These are phyloP conservation scores for Macrophya annulata DNA, from an alignment of 2,888 invertebrate species.

Conservation along the genomic window DNA sequence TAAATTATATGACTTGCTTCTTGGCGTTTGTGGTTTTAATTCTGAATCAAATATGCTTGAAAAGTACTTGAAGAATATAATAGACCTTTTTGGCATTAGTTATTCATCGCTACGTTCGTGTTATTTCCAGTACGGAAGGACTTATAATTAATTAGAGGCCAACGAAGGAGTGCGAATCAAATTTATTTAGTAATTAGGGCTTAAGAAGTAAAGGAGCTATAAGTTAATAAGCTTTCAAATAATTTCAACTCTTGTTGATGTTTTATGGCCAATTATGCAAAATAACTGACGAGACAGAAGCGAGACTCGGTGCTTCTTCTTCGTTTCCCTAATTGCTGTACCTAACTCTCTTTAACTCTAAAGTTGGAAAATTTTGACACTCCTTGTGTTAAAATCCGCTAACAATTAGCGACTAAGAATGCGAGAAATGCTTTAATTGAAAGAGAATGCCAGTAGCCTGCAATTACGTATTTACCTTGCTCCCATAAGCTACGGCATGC, in stretches of 20 bases:
- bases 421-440: conserved; percentile 48
- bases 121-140: not conserved
- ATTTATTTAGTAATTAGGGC: conserved; percentile 18
- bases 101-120: not conserved
- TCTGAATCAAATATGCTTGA: not conserved
- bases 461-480: conserved; percentile 16
- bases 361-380: conserved; percentile 18
- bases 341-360: not conserved
- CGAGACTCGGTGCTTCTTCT: not conserved
- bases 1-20: not conserved
- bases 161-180: conserved; percentile 24
- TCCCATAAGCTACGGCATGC: conserved; percentile 1
- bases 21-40: not conserved
- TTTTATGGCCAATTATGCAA: conserved; percentile 38
- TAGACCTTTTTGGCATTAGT: not conserved
- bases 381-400: not conserved
- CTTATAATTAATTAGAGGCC: conserved; percentile 13
- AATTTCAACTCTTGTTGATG: conserved; percentile 35
- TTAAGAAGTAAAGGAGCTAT: not conserved
- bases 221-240: conserved; percentile 27
- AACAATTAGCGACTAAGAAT: conserved; percentile 26
- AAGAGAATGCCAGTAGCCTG: conserved; percentile 39
- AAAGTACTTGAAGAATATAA: not conserved
- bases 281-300: conserved; percentile 15
- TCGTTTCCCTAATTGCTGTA: conserved; percentile 18